Conservation (phyloP, 2,888 invertebrate species). For the Tineola bisselliella region DNA sequence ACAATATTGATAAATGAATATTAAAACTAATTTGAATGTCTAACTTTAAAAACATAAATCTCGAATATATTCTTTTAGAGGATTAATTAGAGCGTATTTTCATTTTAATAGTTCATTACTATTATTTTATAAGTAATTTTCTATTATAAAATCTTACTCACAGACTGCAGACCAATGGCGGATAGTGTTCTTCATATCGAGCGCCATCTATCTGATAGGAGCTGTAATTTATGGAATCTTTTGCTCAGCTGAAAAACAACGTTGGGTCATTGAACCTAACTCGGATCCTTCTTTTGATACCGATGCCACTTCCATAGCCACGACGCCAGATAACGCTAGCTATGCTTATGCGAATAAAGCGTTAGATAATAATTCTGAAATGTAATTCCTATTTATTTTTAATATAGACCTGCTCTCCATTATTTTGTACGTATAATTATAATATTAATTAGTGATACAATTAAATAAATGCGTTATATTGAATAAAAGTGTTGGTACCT, state of each 20-base stretch:
- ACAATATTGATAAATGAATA: too few species aligned
- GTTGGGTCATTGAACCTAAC: conserved; percentile 73
- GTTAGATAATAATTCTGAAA: conserved; percentile 38
- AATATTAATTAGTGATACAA: too few species aligned
- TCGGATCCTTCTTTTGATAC: conserved; percentile 50
- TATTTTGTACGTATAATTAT: too few species aligned
- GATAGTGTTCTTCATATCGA: conserved; percentile 85
- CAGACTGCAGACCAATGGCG: conserved; percentile 84
- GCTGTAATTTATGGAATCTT: conserved; percentile 84
- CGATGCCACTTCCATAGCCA: conserved; percentile 49
- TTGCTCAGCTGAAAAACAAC: conserved; percentile 80
- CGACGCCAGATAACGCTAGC: conserved; percentile 21
- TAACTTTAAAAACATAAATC: too few species aligned
- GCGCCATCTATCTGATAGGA: conserved; percentile 83
- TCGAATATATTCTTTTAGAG: too few species aligned
- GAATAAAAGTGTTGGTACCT: too few species aligned
- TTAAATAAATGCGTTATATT: too few species aligned
- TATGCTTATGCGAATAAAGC: conserved; percentile 33
- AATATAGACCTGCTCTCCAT: too few species aligned
- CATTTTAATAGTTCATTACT: too few species aligned
- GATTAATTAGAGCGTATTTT: too few species aligned
- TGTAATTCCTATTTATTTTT: background rate
- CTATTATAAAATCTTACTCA: conserved; percentile 22
- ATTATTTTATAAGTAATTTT: background rate
- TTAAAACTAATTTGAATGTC: too few species aligned